phyloP scores from a whole-genome alignment of 2,113 vertebrate species.

The Thalassarche chlororhynchos region DNA sequence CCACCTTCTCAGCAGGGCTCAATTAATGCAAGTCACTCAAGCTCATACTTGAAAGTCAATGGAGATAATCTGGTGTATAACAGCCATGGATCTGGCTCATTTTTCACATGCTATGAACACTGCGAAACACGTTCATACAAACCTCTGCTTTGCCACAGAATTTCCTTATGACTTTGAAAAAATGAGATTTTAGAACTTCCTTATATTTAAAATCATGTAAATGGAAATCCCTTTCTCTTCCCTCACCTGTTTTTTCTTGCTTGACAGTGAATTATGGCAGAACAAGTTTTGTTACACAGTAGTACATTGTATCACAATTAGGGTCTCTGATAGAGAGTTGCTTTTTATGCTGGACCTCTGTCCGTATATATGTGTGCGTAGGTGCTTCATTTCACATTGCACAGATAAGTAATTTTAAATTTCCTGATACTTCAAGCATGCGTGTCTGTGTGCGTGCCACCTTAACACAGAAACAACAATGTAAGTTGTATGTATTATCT shows the following conservation, averaged over 20 bases:
- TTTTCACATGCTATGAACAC: not conserved
- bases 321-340: not conserved
- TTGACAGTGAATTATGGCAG: not conserved
- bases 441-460: not conserved
- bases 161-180: not conserved
- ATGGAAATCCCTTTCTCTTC: not conserved
- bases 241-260: not conserved
- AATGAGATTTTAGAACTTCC: not conserved
- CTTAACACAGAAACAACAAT: not conserved
- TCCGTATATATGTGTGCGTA: not conserved
- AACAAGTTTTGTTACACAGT: not conserved
- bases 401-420: not conserved
- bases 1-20: not conserved
- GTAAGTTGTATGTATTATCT: not conserved
- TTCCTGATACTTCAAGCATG: not conserved
- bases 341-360: not conserved
- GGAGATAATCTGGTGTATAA: not conserved
- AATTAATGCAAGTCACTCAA: not conserved
- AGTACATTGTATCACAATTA: not conserved
- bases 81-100: not conserved
- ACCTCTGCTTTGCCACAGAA: not conserved
- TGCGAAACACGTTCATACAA: not conserved
- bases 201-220: not conserved
- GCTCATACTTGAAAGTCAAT: not conserved
- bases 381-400: not conserved